Evolutionary conservation across 30 jellyfish, hydroid and myxozoan genomes (phyloP).

Genomic region (Turritopsis dohrnii): DNA sequence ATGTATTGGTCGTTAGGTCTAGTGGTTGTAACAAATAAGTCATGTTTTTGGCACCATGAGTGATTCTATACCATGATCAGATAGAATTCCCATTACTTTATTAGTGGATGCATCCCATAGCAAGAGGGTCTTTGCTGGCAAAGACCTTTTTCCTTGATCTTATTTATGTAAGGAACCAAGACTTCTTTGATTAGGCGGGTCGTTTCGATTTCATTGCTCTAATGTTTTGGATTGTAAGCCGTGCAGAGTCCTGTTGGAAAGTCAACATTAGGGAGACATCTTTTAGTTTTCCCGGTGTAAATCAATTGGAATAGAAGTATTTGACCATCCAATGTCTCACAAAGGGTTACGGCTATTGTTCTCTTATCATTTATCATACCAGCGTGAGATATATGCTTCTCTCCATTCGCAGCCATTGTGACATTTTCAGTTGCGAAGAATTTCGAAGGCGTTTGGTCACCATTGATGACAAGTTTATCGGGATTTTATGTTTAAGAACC

Average conservation of each 20-base stretch:
- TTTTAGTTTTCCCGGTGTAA: no score
- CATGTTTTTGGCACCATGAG: neutral
- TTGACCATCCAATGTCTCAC: conserved; percentile 6
- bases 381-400: conserved; percentile 5
- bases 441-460: conserved; percentile 9
- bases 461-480: conserved; percentile 1
- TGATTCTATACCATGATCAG: neutral
- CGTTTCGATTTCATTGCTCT: no score
- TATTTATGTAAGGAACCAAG: no score
- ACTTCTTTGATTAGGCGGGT: no score
- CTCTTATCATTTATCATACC: neutral
- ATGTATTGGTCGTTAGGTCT: neutral
- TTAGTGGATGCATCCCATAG: neutral
- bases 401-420: conserved; percentile 10
- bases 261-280: no score
- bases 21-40: neutral
- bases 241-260: no score
- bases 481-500: neutral
- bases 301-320: no score
- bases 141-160: no score
- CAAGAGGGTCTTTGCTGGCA: no score
- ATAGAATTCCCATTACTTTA: no score
- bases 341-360: neutral
- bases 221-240: no score
- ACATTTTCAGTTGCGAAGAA: conserved; percentile 1